Evolutionary conservation across 2,797 vertebrate genomes (phyloP).

Genomic region (Emydoidea blandingii): DNA sequence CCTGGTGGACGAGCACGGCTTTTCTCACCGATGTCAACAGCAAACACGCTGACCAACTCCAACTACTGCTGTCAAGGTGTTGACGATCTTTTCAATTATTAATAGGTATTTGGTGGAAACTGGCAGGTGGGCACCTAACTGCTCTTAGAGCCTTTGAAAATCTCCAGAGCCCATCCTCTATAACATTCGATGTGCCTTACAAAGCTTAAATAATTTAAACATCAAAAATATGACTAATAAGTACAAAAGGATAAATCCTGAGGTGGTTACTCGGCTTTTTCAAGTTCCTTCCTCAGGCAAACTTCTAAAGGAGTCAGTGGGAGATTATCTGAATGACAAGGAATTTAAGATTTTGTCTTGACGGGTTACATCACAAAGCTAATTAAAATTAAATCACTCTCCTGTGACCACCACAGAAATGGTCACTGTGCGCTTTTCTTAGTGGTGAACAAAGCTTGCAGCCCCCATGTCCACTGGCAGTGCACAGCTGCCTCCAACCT

Average conservation of each 20-base stretch:
- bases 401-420: not conserved
- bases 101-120: not conserved
- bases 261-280: not conserved
- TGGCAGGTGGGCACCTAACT: not conserved
- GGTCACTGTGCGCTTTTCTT: rapidly evolving
- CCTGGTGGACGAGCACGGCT: not conserved
- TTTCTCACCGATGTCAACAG: not conserved
- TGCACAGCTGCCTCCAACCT: not conserved
- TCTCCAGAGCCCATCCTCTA: not conserved
- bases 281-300: not conserved
- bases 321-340: not conserved
- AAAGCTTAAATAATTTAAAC: not conserved
- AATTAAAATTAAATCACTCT: not conserved
- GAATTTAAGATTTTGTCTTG: not conserved
- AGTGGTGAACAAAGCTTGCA: not conserved
- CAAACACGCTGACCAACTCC: not conserved
- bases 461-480: not conserved
- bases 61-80: not conserved
- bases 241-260: not conserved
- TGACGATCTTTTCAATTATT: not conserved
- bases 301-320: not conserved
- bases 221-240: not conserved
- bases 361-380: not conserved
- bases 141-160: rapidly evolving
- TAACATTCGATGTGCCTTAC: not conserved